Evolutionary conservation across 2,888 invertebrate genomes (phyloP), one percentile per base, ranked within the genome.

Genomic region (Glyphotaelius pellucidus): DNA sequence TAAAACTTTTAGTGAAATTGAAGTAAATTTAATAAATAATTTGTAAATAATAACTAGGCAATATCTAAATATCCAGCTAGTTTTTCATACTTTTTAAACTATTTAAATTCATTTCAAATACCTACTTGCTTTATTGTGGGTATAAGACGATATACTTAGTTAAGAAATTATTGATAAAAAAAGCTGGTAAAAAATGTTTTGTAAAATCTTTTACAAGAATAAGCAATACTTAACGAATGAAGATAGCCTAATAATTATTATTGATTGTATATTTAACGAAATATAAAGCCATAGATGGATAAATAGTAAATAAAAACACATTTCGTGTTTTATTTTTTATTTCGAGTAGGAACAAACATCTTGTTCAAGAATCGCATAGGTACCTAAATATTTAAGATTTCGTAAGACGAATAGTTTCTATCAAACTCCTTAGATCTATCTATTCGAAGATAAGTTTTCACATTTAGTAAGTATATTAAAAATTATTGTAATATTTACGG

Each of bases 251-350:
- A 67, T 67, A 67, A 67, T 19, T 67, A 67, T 19, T 67, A 31
- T 83, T 7, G n/a, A 85, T 35, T 85, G 85, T 85, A 85, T 11
- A 85, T 85, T 85, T 30, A 9, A 42, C 32, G 38, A 85, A n/a
- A 42, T 80, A 90, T 80, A 90, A 90, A 90, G 90, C 90, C 90
- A 81, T 81, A 90, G 90, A 90, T 90, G 90, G 90, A 90, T 90
- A 90, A 90, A 81, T 81, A 81, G 90, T 47, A 67, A 67, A 19
- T 67, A 67, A 35, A 35, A 67, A 67, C 19, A 52, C 19, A 67
- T 52, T 42, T 52, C 30, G 30, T 83, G 35, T 83, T 83, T 81
- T 42, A 42, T 81, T 81, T 19, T 67, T 67, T 25, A 19, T 67
- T 67, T 19, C 52, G 0, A 67, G 52, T 67, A 67, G 52, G 19